A percentile compares a stretch with the other conserved stretches of the same genome.
Conservation (phyloP, 2,888 invertebrate genomes). For the Amaurobius ferox region DNA sequence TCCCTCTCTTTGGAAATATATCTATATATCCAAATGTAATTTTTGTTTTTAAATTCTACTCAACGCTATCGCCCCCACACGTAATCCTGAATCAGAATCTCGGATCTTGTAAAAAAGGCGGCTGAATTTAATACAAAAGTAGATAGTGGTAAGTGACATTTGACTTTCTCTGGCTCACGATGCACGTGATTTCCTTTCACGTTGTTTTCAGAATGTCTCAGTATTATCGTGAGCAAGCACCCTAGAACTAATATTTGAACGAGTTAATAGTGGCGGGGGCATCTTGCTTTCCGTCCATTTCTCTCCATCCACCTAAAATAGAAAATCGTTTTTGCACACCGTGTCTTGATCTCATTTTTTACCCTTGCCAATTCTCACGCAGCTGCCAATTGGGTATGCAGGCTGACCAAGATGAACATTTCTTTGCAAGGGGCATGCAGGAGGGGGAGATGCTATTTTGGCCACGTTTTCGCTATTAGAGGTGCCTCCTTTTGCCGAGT, state of each 20-base stretch:
- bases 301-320: not conserved
- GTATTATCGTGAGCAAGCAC: constrained; percentile 1
- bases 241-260: constrained; percentile 11
- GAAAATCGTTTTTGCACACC: not conserved
- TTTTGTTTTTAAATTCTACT: too few species aligned
- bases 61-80: too few species aligned
- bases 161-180: constrained; percentile 17
- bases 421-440: not conserved
- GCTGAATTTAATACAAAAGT: not conserved
- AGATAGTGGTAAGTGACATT: constrained; percentile 10
- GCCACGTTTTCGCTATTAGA: not conserved
- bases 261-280: not conserved
- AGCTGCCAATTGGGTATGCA: constrained; percentile 2
- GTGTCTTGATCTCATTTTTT: constrained; percentile 7
- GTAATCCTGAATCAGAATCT: too few species aligned
- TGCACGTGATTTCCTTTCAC: constrained; percentile 10
- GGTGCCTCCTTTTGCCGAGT: not conserved
- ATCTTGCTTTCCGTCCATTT: not conserved
- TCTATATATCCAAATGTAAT: too few species aligned
- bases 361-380: not conserved
- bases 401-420: not conserved
- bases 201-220: not conserved
- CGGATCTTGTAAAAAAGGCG: not conserved
- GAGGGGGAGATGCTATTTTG: not conserved
- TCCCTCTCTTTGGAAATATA: too few species aligned